These are phyloP conservation scores for Channa argus DNA, from an alignment of 2,113 vertebrate species.

Conservation along the genomic window DNA sequence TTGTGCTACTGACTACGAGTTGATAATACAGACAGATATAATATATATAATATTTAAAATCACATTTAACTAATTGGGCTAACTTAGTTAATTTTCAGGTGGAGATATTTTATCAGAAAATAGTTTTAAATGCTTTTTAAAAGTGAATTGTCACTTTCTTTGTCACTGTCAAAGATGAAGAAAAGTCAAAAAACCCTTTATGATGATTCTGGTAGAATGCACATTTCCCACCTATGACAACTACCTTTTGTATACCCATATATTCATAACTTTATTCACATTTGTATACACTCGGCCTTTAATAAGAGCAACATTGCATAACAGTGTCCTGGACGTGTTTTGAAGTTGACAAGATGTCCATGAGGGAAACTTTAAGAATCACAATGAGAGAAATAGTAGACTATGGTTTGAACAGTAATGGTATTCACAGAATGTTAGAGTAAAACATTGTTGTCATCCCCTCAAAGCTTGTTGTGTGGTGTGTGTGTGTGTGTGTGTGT, in stretches of 20 bases:
- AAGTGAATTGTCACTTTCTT: not conserved
- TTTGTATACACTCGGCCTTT: not conserved
- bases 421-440: conserved; percentile 34
- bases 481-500: conserved; percentile 13
- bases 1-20: not conserved
- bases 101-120: not conserved
- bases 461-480: conserved; percentile 12
- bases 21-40: not conserved
- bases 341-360: conserved; percentile 7
- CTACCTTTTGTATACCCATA: no score
- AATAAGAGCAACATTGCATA: not conserved
- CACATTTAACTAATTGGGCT: not conserved
- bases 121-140: not conserved
- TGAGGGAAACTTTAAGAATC: conserved; percentile 28
- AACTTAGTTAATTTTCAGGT: not conserved
- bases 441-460: conserved; percentile 67
- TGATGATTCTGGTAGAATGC: not conserved
- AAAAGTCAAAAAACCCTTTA: not conserved
- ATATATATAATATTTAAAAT: no score
- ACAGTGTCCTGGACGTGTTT: conserved; percentile 10
- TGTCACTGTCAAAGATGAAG: no score
- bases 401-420: conserved; percentile 39
- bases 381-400: conserved; percentile 19
- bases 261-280: not conserved
- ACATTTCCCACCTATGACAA: not conserved